Base-by-base conservation (phyloP, 1,140 invertebrate species). In the Zaprionus davidi region DNA sequence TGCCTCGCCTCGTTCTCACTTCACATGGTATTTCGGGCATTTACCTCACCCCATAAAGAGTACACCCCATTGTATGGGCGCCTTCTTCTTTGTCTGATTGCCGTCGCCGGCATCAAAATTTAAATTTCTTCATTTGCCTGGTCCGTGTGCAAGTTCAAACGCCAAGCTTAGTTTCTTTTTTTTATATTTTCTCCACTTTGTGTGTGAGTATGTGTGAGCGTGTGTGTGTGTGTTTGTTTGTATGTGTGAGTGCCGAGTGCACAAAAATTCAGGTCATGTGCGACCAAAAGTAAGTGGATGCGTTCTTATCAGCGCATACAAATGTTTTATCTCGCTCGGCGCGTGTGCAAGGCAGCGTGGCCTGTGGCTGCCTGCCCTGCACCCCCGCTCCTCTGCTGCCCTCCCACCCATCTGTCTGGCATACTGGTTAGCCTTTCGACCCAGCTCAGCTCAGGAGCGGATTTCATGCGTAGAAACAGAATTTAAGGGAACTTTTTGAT, bases 221-320 rank as follows among this genome's bases (percentile, higher is more conserved):
- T 13, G 7, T 22, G 34, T 51, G 28, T 46, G 26, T 70, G 53
- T 55, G 24, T 56, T 28, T 63, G 13, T 24, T 44, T 56, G 13
- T 66, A 7, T 38, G 3, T 74, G 34, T 38, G 55, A 44, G 34
- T 72, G 38, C 64, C 64, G 49, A 70, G 20, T 59, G 24, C 55
- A 76, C 60, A 67, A 87, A 81, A 81, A 88, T 88, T 88, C 84
- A 88, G 78, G 84, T 88, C 84, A 88, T 88, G 84, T 88, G 78
- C 84, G 84, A 88, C 81, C 81, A 84, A 88, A 88, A 88, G 84
- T 88, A 88, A 88, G 84, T 88, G 84, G 84, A 88, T 88, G 84
- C 84, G 84, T 81, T 88, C 84, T 88, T 88, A 88, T 88, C 84
- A 88, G 84, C 81, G 84, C 84, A 88, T 88, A 88, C 84, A 88